Evolutionary conservation across 2,797 vertebrate genomes (phyloP).

Genomic region (Okamejei kenojei): DNA sequence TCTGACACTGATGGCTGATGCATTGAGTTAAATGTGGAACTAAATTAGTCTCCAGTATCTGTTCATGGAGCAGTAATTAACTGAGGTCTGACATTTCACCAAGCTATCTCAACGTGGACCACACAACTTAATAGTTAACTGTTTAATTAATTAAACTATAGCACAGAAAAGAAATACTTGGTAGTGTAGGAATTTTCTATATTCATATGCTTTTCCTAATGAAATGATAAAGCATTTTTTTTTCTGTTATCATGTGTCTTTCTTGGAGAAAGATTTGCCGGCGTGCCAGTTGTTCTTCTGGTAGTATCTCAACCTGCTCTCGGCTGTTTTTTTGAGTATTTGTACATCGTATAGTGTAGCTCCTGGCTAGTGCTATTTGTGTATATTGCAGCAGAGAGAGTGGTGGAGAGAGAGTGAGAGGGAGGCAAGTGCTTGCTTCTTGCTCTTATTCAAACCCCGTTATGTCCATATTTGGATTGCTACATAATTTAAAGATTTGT

Average conservation of each 20-base stretch:
- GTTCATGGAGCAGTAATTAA: neutral
- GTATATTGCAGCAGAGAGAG: constrained; percentile 52
- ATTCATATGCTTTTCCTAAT: constrained; percentile 39
- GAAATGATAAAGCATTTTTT: constrained; percentile 41
- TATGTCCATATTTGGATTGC: constrained; percentile 56
- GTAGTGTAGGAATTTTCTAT: constrained; percentile 40
- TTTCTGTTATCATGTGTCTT: constrained; percentile 41
- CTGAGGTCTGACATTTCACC: constrained; percentile 4
- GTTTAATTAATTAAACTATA: constrained; percentile 38
- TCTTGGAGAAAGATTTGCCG: constrained; percentile 43
- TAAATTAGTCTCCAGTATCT: constrained; percentile 35
- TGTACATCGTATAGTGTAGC: constrained; percentile 56
- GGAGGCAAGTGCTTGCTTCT: constrained; percentile 45
- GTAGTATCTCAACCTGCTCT: constrained; percentile 45
- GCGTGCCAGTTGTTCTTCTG: constrained; percentile 47
- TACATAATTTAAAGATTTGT: constrained; percentile 54
- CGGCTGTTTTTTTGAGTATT: constrained; percentile 52
- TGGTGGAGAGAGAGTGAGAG: too few relatives aligned
- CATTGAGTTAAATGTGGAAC: constrained; percentile 12
- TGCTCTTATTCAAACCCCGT: constrained; percentile 53
- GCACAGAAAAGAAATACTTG: constrained; percentile 37
- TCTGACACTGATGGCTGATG: constrained; percentile 1
- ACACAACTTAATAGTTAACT: constrained; percentile 40
- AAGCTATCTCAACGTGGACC: constrained; percentile 39
- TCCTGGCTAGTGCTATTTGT: constrained; percentile 53